Evolutionary conservation across 2,888 invertebrate genomes (phyloP).

Genomic region (Agriopis marginaria): DNA sequence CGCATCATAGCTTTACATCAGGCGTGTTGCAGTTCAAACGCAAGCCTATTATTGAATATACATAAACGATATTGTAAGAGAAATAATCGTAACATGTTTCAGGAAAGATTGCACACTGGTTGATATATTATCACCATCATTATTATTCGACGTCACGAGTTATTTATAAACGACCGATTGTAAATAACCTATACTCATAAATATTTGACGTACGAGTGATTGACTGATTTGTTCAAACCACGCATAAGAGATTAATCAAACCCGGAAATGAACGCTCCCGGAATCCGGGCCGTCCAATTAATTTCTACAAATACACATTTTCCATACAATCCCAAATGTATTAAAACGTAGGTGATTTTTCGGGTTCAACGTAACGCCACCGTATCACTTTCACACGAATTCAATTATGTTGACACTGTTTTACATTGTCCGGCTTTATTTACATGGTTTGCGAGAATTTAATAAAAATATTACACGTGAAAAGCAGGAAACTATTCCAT

Average conservation of each 20-base stretch:
- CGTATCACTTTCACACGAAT: slow-evolving; percentile 11
- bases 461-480: neutral
- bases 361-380: slow-evolving; percentile 9
- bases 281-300: slow-evolving; percentile 39
- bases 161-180: neutral
- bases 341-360: slow-evolving; percentile 27
- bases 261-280: slow-evolving; percentile 40
- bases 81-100: neutral
- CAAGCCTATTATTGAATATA: no score
- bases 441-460: neutral
- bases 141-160: slow-evolving; percentile 2
- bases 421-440: slow-evolving; percentile 8
- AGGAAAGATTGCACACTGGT: neutral
- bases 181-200: slow-evolving; percentile 5
- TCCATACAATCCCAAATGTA: slow-evolving; percentile 36
- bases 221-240: slow-evolving; percentile 21
- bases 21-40: no score
- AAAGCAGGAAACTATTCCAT: neutral
- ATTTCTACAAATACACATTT: slow-evolving; percentile 41
- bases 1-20: no score
- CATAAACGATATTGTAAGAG: neutral
- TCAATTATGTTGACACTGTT: slow-evolving; percentile 22
- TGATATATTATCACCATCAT: neutral
- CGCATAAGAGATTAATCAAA: slow-evolving; percentile 41
- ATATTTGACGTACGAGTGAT: slow-evolving; percentile 15